phyloP scores from a whole-genome alignment of 2,797 vertebrate species.

The Mormyrops attenuatus region DNA sequence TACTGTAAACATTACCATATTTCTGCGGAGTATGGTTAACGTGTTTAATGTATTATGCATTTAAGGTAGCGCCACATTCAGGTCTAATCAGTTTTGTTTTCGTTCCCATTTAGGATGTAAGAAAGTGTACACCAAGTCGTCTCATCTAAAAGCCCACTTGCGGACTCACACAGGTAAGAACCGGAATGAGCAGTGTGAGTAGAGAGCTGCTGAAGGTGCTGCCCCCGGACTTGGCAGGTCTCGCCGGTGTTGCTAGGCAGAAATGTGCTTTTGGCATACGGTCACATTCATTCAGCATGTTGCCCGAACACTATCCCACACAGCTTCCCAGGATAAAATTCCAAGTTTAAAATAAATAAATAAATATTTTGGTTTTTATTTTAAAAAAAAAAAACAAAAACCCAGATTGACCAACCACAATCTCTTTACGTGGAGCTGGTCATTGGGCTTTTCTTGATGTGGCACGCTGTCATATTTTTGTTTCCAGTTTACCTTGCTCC shows the following conservation, averaged over 20 bases:
- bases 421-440: neutral
- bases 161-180: constrained; percentile 92
- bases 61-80: neutral
- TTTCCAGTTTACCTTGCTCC: neutral
- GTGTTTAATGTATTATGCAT: neutral
- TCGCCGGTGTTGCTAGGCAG: neutral
- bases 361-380: neutral
- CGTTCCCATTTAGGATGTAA: constrained; percentile 71
- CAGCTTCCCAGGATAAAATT: neutral
- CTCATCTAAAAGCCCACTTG: constrained; percentile 94
- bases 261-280: neutral
- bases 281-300: neutral
- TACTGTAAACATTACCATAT: neutral
- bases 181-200: neutral
- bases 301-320: neutral
- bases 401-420: neutral
- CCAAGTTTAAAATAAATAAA: neutral
- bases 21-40: neutral
- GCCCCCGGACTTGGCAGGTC: neutral
- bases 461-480: neutral
- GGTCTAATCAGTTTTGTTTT: neutral
- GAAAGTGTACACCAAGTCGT: constrained; percentile 97
- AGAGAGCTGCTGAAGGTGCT: neutral
- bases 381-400: neutral
- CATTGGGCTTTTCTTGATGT: neutral